Percentiles rank a stretch among this genome's conserved stretches.
phyloP scores from a whole-genome alignment of 2,113 vertebrate species.

The Hoplias malabaricus region DNA sequence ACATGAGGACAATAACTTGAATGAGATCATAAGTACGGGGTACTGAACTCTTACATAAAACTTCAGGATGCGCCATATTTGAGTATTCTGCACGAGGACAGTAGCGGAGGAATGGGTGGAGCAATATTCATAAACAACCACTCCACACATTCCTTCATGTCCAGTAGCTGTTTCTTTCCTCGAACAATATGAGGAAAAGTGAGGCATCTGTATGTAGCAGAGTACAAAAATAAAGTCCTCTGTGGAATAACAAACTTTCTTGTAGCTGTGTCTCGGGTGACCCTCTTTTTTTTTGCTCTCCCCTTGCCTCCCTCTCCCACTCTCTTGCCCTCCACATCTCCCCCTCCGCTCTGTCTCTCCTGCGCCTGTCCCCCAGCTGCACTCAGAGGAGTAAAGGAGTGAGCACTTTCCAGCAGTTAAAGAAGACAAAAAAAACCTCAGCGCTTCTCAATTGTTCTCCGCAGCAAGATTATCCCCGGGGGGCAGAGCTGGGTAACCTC shows the following conservation, averaged over 20 bases:
- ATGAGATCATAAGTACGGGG: neutral
- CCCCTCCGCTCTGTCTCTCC: constrained; percentile 48
- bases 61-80: neutral
- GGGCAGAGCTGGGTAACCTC: constrained; percentile 61
- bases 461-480: constrained; percentile 71
- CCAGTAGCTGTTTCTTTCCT: constrained; percentile 24
- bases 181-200: constrained; percentile 35
- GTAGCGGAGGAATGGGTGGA: neutral
- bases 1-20: no score
- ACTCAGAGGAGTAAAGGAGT: constrained; percentile 49
- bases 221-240: constrained; percentile 52
- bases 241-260: constrained; percentile 52
- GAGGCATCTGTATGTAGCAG: constrained; percentile 27
- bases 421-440: constrained; percentile 60
- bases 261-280: constrained; percentile 39
- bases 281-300: constrained; percentile 42
- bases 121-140: neutral
- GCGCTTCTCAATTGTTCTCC: constrained; percentile 70
- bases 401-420: constrained; percentile 56
- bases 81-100: constrained; percentile 1
- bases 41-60: constrained; percentile 16
- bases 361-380: constrained; percentile 49
- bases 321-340: constrained; percentile 45
- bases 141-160: constrained; percentile 23
- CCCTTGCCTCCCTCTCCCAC: neutral